These are phyloP conservation scores for Horisme vitalbata DNA, from an alignment of 2,888 invertebrate species.

Conservation along the genomic window DNA sequence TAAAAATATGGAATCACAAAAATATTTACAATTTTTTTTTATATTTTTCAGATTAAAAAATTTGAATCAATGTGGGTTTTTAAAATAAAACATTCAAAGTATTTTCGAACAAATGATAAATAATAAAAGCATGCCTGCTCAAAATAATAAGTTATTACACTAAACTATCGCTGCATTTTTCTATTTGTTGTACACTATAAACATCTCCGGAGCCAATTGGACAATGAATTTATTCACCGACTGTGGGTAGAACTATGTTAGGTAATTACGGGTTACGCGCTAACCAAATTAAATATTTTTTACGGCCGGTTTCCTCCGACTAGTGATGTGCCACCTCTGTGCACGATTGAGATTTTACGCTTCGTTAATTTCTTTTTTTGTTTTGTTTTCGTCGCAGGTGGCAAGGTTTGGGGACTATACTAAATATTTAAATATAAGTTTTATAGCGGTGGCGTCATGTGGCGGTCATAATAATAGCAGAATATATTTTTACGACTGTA, in stretches of 20 bases:
- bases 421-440: background rate
- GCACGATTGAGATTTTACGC: constrained; percentile 22
- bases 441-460: background rate
- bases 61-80: too few relatives aligned
- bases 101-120: too few relatives aligned
- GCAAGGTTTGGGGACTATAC: background rate
- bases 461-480: background rate
- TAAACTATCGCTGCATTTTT: background rate
- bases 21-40: too few relatives aligned
- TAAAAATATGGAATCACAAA: too few relatives aligned
- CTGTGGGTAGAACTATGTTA: constrained; percentile 58
- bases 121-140: background rate
- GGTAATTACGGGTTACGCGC: constrained; percentile 66
- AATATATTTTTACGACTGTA: background rate
- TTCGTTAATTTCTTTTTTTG: constrained; percentile 23
- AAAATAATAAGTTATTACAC: background rate
- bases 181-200: constrained; percentile 25
- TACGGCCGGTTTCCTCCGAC: constrained; percentile 57
- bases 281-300: constrained; percentile 73
- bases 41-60: too few relatives aligned
- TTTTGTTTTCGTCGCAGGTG: constrained; percentile 14
- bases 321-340: constrained; percentile 52
- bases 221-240: constrained; percentile 54
- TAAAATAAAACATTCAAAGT: too few relatives aligned
- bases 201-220: constrained; percentile 40